Conservation (phyloP, 2,113 vertebrate species). For the Megaceryle torquata region DNA sequence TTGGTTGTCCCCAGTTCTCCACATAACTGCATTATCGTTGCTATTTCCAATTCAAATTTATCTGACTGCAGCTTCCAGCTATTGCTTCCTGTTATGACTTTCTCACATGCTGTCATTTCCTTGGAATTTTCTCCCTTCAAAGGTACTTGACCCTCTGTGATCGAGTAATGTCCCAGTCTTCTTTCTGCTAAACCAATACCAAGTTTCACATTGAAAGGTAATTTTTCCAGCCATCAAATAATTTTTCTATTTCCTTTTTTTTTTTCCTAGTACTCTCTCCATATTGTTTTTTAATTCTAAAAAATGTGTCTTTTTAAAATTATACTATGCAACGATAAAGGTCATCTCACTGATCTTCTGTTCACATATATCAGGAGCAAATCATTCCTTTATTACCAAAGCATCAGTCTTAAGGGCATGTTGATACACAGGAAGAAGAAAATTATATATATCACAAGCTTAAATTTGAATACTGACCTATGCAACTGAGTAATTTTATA, state of each 20-base stretch:
- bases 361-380: background rate
- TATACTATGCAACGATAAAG: background rate
- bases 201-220: background rate
- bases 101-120: background rate
- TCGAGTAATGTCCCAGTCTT: background rate
- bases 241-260: background rate
- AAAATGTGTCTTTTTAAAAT: background rate
- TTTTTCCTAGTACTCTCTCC: background rate
- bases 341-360: background rate
- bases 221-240: background rate
- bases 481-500: background rate
- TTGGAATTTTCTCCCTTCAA: background rate
- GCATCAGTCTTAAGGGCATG: background rate
- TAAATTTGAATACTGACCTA: background rate
- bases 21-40: background rate
- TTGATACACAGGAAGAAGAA: background rate
- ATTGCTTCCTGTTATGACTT: slow-evolving; percentile 40
- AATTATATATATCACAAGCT: background rate
- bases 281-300: background rate
- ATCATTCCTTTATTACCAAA: background rate
- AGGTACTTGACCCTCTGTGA: background rate
- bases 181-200: background rate
- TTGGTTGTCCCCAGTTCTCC: background rate
- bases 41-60: slow-evolving; percentile 16
- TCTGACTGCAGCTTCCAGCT: slow-evolving; percentile 10